phyloP scores from a whole-genome alignment of 2,888 invertebrate species.

The Sphaerolaimus hirsutus region DNA sequence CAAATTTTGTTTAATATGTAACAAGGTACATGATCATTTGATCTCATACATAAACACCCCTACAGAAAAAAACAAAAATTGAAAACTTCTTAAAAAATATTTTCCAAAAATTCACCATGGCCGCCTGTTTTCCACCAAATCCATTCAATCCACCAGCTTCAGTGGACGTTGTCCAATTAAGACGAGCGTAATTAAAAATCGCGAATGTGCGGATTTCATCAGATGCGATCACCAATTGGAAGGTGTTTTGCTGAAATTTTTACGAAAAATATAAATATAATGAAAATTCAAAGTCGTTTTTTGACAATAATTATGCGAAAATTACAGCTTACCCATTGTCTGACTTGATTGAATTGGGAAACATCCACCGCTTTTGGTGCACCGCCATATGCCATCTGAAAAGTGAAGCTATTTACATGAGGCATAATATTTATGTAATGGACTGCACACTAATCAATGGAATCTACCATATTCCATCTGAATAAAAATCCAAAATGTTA shows the following conservation, averaged over 20 bases:
- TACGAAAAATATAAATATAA: not conserved
- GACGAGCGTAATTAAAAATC: constrained; percentile 69
- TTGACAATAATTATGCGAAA: not conserved
- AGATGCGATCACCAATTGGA: constrained; percentile 72
- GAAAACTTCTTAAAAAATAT: too few relatives aligned
- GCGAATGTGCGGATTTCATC: constrained; percentile 80
- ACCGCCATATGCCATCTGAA: constrained; percentile 17
- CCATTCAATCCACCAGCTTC: constrained; percentile 42
- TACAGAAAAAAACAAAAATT: too few relatives aligned
- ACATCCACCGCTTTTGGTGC: constrained; percentile 16
- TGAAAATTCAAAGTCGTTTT: not conserved
- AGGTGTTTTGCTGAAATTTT: constrained; percentile 54
- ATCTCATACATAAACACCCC: too few relatives aligned
- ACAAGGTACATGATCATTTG: too few relatives aligned
- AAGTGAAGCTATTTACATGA: too few relatives aligned
- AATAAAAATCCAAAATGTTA: too few relatives aligned
- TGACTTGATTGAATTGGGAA: constrained; percentile 16
- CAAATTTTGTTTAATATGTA: too few relatives aligned
- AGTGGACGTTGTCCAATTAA: constrained; percentile 71
- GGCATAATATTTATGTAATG: too few relatives aligned
- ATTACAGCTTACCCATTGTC: constrained; percentile 11
- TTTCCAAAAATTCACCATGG: constrained; percentile 7
- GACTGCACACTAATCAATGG: too few relatives aligned
- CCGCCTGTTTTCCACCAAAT: constrained; percentile 16
- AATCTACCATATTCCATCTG: too few relatives aligned